These are phyloP conservation scores for Haemorhous mexicanus DNA, from an alignment of 2,113 vertebrate species.

Conservation along the genomic window DNA sequence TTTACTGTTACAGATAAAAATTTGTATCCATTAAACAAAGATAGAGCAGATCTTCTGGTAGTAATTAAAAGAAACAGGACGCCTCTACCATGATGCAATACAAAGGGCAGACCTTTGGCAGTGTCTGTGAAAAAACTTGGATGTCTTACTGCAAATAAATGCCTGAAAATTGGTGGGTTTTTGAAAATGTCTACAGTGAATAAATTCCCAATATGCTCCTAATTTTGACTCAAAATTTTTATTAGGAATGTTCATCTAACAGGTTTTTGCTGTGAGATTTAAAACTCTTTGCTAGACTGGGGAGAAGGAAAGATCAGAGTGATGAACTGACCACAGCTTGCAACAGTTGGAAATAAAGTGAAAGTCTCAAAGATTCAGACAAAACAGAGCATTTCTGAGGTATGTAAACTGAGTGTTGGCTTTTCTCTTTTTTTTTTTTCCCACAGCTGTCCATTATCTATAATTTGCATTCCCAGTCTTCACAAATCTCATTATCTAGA, in stretches of 20 bases:
- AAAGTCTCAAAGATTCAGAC: background rate
- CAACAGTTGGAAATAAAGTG: background rate
- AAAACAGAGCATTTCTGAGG: background rate
- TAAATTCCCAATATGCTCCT: background rate
- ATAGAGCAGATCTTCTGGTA: no score
- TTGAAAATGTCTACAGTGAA: background rate
- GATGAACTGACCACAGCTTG: background rate
- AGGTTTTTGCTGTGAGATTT: background rate
- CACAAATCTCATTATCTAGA: background rate
- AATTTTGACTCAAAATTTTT: background rate
- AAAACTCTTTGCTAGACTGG: background rate
- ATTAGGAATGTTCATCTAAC: no score
- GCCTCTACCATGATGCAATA: no score
- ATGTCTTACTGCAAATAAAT: background rate
- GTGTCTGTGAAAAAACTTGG: no score
- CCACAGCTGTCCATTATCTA: background rate
- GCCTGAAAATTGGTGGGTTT: background rate
- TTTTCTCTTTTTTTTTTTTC: no score
- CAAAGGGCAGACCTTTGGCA: no score
- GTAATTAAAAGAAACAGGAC: no score
- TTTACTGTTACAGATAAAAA: no score
- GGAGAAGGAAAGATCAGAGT: background rate
- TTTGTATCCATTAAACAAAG: no score
- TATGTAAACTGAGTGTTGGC: rapidly evolving
- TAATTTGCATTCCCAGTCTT: background rate